phyloP scores from a whole-genome alignment of 37 sponge, comb jelly and placozoan species.

The Halisarca cf. caerulea region DNA sequence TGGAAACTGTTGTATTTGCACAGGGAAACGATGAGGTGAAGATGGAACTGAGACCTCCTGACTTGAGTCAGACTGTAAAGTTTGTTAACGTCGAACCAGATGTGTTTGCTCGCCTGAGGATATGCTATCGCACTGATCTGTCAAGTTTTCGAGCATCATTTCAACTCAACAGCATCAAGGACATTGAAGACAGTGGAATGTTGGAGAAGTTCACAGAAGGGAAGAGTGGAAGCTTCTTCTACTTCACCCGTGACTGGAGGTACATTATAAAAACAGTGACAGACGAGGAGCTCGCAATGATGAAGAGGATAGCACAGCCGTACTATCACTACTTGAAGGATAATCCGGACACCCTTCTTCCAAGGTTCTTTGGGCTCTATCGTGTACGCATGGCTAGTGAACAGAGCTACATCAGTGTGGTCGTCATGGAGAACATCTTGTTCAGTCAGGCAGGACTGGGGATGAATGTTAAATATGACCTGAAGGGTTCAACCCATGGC shows the following conservation, averaged over 20 bases:
- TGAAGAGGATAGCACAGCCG: conserved; percentile 44
- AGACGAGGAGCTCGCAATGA: conserved; percentile 56
- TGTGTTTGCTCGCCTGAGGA: conserved; percentile 67
- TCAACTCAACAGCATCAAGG: conserved; percentile 47
- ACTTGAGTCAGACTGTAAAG: conserved; percentile 34
- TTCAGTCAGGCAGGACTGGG: conserved; percentile 40
- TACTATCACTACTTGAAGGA: conserved; percentile 80
- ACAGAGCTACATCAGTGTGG: conserved; percentile 79
- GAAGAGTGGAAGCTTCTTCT: conserved; percentile 94
- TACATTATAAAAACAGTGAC: conserved; percentile 93
- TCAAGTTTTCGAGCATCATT: conserved; percentile 74
- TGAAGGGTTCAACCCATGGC: conserved; percentile 86
- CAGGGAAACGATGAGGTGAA: conserved; percentile 29
- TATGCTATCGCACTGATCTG: conserved; percentile 41
- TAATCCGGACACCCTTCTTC: conserved; percentile 81
- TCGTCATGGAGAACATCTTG: conserved; percentile 95
- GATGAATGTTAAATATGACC: conserved; percentile 78
- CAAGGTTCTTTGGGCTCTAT: conserved; percentile 81
- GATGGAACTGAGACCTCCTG: conserved; percentile 50
- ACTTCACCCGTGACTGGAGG: conserved; percentile 79
- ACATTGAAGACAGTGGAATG: conserved; percentile 76
- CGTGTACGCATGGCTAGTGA: conserved; percentile 76
- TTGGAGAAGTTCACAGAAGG: conserved; percentile 95
- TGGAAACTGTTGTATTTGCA: background rate
- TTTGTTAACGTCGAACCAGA: conserved; percentile 79